Evolutionary conservation across 1,140 invertebrate genomes (phyloP).

Genomic region (Dryas iulia): DNA sequence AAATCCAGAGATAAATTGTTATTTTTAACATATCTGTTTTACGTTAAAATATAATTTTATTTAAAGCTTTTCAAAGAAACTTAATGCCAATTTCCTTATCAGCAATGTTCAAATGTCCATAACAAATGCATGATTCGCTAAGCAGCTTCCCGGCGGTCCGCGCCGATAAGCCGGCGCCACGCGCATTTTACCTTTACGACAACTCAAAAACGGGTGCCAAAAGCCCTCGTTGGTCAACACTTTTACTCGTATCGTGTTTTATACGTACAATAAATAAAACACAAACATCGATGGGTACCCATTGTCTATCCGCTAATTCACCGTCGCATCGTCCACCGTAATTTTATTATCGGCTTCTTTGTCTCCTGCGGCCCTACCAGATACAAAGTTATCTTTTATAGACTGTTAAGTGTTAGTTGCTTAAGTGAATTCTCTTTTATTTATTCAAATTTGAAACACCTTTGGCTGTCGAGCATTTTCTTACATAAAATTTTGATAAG

Average conservation of each 20-base stretch:
- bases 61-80: too few species aligned
- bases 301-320: slow-evolving; percentile 36
- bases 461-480: slow-evolving; percentile 9
- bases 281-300: slow-evolving; percentile 38
- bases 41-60: too few species aligned
- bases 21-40: too few species aligned
- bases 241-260: slow-evolving; percentile 51
- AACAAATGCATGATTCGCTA: slow-evolving; percentile 20
- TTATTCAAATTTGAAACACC: slow-evolving; percentile 36
- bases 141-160: slow-evolving; percentile 17
- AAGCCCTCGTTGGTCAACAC: slow-evolving; percentile 70
- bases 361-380: slow-evolving; percentile 31
- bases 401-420: slow-evolving; percentile 48
- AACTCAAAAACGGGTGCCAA: slow-evolving; percentile 66
- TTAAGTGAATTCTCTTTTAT: slow-evolving; percentile 43
- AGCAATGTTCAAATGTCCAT: slow-evolving; percentile 8
- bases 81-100: background rate
- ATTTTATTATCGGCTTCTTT: slow-evolving; percentile 69
- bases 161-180: slow-evolving; percentile 46
- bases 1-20: too few species aligned
- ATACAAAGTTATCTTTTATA: slow-evolving; percentile 50
- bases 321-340: slow-evolving; percentile 31
- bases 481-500: slow-evolving; percentile 25
- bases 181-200: slow-evolving; percentile 43
- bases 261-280: slow-evolving; percentile 39